Percentiles rank a stretch among this genome's conserved stretches.
Evolutionary conservation across 2,797 vertebrate genomes (phyloP).

Genomic region (Anabacerthia variegaticeps): DNA sequence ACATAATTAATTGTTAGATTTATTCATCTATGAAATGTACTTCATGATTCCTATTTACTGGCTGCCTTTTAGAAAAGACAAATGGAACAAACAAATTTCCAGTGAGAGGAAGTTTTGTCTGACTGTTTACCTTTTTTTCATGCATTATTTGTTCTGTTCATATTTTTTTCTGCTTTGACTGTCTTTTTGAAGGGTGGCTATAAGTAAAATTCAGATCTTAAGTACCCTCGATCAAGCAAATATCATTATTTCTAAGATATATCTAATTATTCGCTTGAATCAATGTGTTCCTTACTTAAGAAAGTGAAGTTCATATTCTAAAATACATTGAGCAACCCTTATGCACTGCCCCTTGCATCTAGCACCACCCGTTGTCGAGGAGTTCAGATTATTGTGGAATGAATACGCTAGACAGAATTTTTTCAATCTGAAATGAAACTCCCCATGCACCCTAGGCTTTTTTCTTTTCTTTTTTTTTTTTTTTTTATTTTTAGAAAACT

Average conservation of each 20-base stretch:
- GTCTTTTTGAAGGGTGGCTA: not conserved
- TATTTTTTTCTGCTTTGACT: not conserved
- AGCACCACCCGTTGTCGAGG: not conserved
- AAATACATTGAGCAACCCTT: not conserved
- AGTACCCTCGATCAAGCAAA: not conserved
- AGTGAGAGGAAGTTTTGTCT: constrained; percentile 35
- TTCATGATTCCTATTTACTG: constrained; percentile 65
- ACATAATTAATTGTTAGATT: constrained; percentile 81
- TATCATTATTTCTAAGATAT: not conserved
- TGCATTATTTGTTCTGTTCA: not conserved
- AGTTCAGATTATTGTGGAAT: not conserved
- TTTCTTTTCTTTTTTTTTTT: not conserved
- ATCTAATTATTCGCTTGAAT: not conserved
- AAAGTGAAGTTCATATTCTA: not conserved
- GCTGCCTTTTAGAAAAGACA: constrained; percentile 65
- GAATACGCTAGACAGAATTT: not conserved
- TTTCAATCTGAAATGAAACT: not conserved
- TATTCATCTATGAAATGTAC: constrained; percentile 68
- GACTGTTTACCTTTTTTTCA: not conserved
- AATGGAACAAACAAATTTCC: constrained; percentile 40
- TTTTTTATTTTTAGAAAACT: not conserved
- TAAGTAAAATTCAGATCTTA: not conserved
- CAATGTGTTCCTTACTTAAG: not conserved
- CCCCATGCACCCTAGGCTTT: not conserved
- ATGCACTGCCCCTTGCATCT: not conserved